Base-by-base conservation (phyloP, 1,140 invertebrate genomes). In the Pissodes strobi region DNA sequence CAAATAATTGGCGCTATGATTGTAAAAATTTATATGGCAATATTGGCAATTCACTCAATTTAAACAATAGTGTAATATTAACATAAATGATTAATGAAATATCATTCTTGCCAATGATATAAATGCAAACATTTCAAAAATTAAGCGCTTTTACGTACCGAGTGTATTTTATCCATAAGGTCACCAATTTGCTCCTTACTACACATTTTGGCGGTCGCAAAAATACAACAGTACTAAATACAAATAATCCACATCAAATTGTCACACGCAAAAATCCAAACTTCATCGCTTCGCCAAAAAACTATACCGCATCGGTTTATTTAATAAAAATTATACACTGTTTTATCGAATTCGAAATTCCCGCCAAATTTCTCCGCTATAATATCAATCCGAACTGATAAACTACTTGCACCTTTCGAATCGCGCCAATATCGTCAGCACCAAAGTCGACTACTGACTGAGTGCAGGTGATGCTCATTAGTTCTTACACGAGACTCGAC, bases 101-200 rank as follows among this genome's bases (percentile, higher is more conserved):
- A n/a, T n/a, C n/a, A n/a, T n/a, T n/a, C n/a, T n/a, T n/a, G n/a
- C n/a, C n/a, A n/a, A n/a, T n/a, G n/a, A n/a, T n/a, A n/a, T n/a
- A n/a, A n/a, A n/a, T n/a, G n/a, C n/a, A n/a, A n/a, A n/a, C n/a
- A n/a, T n/a, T n/a, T n/a, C n/a, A n/a, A n/a, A n/a, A n/a, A n/a
- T n/a, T n/a, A n/a, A n/a, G n/a, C n/a, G n/a, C n/a, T 22, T 41
- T 30, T 23, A 69, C 72, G 12, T 76, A 77, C 76, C 71, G 68
- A 74, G 56, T 76, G 73, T 65, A 77, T 77, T 66, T 77, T 77
- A 73, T 76, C 74, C 76, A 77, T 76, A 51, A 77, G 69, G 48
- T 77, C 74, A 17, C 67, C 67, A 12, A 77, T 68, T 66, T 76
- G 74, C 48, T 75, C 76, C 67, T 72, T 76, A 59, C 72, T 77